These are phyloP conservation scores for Charina bottae DNA, from an alignment of 2,113 vertebrate species.

Conservation along the genomic window DNA sequence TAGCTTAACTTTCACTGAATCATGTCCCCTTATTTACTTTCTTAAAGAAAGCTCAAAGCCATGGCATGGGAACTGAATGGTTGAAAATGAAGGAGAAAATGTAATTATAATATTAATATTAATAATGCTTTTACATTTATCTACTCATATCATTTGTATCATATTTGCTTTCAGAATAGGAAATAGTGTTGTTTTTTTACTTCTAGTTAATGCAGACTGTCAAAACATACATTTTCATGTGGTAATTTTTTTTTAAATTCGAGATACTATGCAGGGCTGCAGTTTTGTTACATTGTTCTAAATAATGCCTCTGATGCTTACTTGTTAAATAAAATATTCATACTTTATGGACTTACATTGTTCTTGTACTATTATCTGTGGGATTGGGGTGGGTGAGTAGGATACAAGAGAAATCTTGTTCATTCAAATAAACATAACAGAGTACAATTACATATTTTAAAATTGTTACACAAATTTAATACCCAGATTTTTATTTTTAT, in stretches of 20 bases:
- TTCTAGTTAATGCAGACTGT: background rate
- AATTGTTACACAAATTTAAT: background rate
- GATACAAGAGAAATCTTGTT: background rate
- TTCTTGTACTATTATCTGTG: background rate
- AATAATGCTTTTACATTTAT: slow-evolving; percentile 26
- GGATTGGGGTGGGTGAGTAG: background rate
- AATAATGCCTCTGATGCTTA: slow-evolving; percentile 20
- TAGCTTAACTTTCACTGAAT: slow-evolving; percentile 18
- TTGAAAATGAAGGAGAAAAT: slow-evolving; percentile 18
- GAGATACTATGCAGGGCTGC: background rate
- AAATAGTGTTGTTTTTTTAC: background rate
- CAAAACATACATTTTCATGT: slow-evolving; percentile 12
- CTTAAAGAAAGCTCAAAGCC: background rate
- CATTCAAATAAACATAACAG: background rate
- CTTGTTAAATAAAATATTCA: slow-evolving; percentile 39
- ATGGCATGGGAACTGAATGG: background rate
- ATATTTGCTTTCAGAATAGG: background rate
- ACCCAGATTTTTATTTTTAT: background rate
- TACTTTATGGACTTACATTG: background rate
- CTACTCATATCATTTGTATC: background rate
- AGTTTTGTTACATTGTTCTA: slow-evolving; percentile 48
- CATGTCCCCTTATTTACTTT: slow-evolving; percentile 6
- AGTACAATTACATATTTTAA: background rate
- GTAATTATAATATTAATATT: slow-evolving; percentile 17
- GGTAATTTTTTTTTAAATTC: slow-evolving; percentile 25